Evolutionary conservation across 2,888 invertebrate genomes (phyloP), one percentile per base, ranked within the genome.

Genomic region (Ashinkailepas kermadecensis): DNA sequence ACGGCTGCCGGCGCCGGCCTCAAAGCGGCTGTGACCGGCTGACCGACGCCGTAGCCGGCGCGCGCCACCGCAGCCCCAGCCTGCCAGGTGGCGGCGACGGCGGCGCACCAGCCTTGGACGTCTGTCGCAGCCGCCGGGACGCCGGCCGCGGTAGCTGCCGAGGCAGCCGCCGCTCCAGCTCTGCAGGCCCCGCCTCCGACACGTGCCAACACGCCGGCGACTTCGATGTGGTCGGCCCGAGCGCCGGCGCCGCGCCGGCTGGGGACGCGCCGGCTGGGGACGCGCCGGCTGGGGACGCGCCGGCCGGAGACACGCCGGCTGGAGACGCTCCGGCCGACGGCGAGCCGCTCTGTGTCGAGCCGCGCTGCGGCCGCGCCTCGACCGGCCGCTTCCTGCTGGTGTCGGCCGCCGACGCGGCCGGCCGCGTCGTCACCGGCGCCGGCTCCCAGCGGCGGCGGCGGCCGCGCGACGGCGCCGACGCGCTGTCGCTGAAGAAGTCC

Each of bases 401-500:
- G 13, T 89, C 89, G 80, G 89, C 89, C 9, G 86, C 89, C 8
- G 89, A 89, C 84, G 88, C 88, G 21, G 87, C 88, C 81, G 89
- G 89, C 39, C 87, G 88, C 81, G 85, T 89, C 13, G 83, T 84
- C 57, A 83, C 83, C 82, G 67, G 83, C 15, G 83, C 83, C 18
- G 84, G 83, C 13, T 83, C 83, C 6, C 83, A 84, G 25, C 58
- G 81, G 58, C 78, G 81, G 9, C 81, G 81, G 25, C 58, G 81
- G 25, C 78, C 80, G 11, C 81, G 81, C 23, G 81, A 65, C 57
- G 81, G 70, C 11, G 85, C 85, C 81, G 94, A 94, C 85, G 94
- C 94, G 0, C 88, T 95, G 0, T 94, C 94, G 82, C 94, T 95
- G 58, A 95, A 95, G 87, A 95, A 95, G 87, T 93, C 94, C 6